These are phyloP conservation scores for Varanus salvator DNA, from an alignment of 2,113 vertebrate species.

Conservation along the genomic window DNA sequence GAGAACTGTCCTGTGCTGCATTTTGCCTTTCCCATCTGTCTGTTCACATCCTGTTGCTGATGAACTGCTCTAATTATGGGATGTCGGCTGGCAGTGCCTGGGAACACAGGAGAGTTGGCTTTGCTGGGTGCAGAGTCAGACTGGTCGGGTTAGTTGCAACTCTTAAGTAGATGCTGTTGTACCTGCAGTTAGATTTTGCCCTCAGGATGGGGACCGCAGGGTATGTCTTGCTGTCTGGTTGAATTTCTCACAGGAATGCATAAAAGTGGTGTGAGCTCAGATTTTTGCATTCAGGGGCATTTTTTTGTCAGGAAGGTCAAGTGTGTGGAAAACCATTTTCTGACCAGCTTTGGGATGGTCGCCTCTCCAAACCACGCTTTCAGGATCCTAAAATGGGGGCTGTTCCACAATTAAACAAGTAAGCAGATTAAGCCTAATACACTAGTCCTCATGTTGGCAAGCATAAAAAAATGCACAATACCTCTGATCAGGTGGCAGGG, in stretches of 20 bases:
- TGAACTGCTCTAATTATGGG: slow-evolving; percentile 5
- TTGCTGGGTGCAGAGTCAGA: background rate
- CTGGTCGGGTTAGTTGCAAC: background rate
- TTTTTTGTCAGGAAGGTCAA: background rate
- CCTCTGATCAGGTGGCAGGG: background rate
- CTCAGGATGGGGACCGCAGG: background rate
- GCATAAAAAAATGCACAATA: background rate
- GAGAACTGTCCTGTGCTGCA: background rate
- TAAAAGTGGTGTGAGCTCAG: background rate
- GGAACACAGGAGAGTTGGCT: background rate
- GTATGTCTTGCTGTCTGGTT: no score
- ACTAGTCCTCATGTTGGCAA: background rate
- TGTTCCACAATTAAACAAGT: background rate
- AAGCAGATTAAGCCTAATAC: background rate
- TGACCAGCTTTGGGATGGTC: background rate
- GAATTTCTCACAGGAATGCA: background rate
- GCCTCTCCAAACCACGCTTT: no score
- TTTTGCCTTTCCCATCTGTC: background rate
- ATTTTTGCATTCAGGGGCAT: background rate
- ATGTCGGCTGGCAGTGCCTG: background rate
- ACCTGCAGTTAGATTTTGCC: background rate
- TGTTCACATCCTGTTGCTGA: background rate
- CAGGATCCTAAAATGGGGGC: no score
- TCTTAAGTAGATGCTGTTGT: background rate
- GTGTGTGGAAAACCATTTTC: background rate